These are phyloP conservation scores for Norana najaformis DNA, from an alignment of 2,888 invertebrate genomes.

Conservation along the genomic window DNA sequence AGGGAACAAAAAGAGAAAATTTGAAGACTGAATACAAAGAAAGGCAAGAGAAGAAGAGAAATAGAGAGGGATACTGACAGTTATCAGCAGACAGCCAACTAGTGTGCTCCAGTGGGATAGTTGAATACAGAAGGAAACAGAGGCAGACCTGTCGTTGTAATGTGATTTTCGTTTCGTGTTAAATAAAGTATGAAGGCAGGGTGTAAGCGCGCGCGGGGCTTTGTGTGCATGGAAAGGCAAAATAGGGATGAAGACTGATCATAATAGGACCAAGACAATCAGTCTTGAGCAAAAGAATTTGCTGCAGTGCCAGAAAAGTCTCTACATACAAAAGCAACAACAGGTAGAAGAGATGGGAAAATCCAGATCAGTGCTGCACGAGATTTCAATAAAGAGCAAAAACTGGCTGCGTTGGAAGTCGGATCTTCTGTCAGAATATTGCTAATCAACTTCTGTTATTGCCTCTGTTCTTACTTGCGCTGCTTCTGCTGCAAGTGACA, in stretches of 20 bases:
- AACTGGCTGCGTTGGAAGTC: neutral
- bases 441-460: too few species aligned
- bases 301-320: slow-evolving; percentile 4
- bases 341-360: neutral
- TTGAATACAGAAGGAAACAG: neutral
- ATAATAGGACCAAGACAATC: neutral
- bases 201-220: neutral
- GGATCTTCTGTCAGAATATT: neutral
- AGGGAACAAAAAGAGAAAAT: too few species aligned
- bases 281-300: neutral
- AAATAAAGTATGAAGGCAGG: neutral
- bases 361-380: neutral
- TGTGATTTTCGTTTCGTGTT: neutral
- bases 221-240: neutral
- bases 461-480: too few species aligned
- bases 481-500: too few species aligned
- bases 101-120: neutral
- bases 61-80: neutral
- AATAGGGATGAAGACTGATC: neutral
- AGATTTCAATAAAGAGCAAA: neutral
- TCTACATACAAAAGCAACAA: neutral
- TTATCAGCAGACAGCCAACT: neutral
- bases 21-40: neutral
- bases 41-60: neutral
- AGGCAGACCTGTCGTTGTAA: neutral